Base-by-base conservation (phyloP, 2,113 vertebrate genomes). In the Salvator merianae region DNA sequence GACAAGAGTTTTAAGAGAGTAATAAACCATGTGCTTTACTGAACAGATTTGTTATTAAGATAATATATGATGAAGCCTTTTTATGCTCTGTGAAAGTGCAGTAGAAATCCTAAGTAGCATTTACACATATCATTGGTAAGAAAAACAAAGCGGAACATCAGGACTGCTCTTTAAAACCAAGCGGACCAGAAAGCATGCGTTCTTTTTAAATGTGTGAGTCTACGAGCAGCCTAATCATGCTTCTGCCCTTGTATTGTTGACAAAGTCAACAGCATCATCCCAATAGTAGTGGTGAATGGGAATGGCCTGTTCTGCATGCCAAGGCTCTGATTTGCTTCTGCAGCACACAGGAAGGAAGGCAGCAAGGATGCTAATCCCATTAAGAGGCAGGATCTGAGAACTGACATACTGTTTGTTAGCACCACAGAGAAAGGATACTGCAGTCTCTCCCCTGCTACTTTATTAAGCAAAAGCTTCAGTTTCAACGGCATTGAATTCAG, bases 291-390 rank as follows among this genome's bases (percentile, higher is more conserved):
- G 68, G 73, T 13, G 40, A 30, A 70, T 5, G 55, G 26, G 32
- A 43, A 75, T 0, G 2, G 40, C 62, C 2, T 50, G 32, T 47
- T 68, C 0, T 0, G 59, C 36, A 0, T n/a, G 55, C 26, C 1
- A 16, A 22, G 18, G 14, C 32, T 69, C 79, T 83, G 59, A 55
- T 34, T 79, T 68, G 70, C 47, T 66, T 83, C 1, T 47, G 43
- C 32, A 40, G 70, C 38, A 2, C 1, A 43, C 10, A 0, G 70
- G n/a, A 47, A 9, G 71, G 0, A 12, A 66, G 82, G n/a, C 3
- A 18, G 26, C 63, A 36, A 47, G 43, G 6, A 28, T 30, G 30
- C 63, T 77, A 59, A 40, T n/a, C 32, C 20, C 40, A 34, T 50
- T 18, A 30, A 59, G 50, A 70, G 1, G 36, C 47, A 63, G 50